phyloP scores from a whole-genome alignment of 1,140 invertebrate genomes.

The Helicoverpa zea region DNA sequence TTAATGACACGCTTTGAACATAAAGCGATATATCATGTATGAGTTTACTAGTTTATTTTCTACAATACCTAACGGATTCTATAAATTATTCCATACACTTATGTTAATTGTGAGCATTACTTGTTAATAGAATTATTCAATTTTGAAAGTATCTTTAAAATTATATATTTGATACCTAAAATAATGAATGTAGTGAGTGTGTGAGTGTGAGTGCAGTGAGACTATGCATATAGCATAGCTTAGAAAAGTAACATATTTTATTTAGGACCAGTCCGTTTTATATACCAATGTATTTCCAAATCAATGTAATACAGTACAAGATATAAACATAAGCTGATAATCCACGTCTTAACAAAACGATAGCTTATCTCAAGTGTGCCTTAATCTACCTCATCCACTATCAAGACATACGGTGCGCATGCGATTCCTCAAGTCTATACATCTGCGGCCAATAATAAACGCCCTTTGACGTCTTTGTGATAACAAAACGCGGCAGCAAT shows the following conservation, averaged over 20 bases:
- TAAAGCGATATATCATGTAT: constrained; percentile 21
- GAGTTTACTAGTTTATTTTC: constrained; percentile 21
- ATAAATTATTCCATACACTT: not conserved
- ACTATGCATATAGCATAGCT: no score
- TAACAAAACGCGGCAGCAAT: constrained; percentile 3
- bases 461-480: not conserved
- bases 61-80: not conserved
- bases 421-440: not conserved
- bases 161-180: no score
- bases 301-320: not conserved
- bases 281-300: not conserved
- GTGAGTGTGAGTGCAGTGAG: no score
- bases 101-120: no score
- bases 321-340: constrained; percentile 27
- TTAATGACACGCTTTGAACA: constrained; percentile 22
- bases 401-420: constrained; percentile 2
- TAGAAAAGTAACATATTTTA: no score
- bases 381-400: not conserved
- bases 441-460: constrained; percentile 3
- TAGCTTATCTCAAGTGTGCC: constrained; percentile 15
- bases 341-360: constrained; percentile 17
- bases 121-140: no score
- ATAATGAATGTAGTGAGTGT: no score
- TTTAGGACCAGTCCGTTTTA: no score
- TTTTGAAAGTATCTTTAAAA: no score